These are phyloP conservation scores for Leptothorax acervorum DNA, from an alignment of 2,888 invertebrate genomes.

Conservation along the genomic window DNA sequence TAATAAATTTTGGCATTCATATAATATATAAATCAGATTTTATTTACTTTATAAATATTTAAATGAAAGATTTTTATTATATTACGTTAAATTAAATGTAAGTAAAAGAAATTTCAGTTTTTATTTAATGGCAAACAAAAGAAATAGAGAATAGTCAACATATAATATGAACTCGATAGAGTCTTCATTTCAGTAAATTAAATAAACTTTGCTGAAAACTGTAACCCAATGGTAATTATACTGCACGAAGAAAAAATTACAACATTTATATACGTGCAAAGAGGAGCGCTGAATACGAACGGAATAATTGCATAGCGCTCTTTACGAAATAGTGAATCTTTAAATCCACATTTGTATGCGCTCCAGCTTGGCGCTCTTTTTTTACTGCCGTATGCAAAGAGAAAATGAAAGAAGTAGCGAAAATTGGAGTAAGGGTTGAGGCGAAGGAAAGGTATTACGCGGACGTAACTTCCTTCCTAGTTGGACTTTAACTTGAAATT, in stretches of 20 bases:
- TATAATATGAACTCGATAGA: background rate
- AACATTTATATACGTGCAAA: constrained; percentile 2
- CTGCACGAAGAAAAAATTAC: background rate
- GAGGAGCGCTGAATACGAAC: constrained; percentile 33
- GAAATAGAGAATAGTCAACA: background rate
- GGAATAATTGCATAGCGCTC: constrained; percentile 33
- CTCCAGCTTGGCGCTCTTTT: constrained; percentile 9
- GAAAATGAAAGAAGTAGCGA: constrained; percentile 37
- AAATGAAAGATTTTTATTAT: background rate
- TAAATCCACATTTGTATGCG: constrained; percentile 47
- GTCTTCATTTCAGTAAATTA: constrained; percentile 10
- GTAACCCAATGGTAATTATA: background rate
- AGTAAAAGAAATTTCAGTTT: background rate
- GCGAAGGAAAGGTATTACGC: constrained; percentile 68
- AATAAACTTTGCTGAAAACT: constrained; percentile 12
- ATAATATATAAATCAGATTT: background rate
- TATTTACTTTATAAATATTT: constrained; percentile 14
- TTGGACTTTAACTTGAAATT: constrained; percentile 83
- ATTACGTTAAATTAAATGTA: background rate
- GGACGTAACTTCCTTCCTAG: constrained; percentile 81
- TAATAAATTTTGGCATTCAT: background rate
- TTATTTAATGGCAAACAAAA: background rate
- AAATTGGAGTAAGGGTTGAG: constrained; percentile 25
- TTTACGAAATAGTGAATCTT: constrained; percentile 38
- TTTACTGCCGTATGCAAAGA: constrained; percentile 36